phyloP scores from a whole-genome alignment of 2,113 vertebrate genomes.

The Paramormyrops kingsleyae region DNA sequence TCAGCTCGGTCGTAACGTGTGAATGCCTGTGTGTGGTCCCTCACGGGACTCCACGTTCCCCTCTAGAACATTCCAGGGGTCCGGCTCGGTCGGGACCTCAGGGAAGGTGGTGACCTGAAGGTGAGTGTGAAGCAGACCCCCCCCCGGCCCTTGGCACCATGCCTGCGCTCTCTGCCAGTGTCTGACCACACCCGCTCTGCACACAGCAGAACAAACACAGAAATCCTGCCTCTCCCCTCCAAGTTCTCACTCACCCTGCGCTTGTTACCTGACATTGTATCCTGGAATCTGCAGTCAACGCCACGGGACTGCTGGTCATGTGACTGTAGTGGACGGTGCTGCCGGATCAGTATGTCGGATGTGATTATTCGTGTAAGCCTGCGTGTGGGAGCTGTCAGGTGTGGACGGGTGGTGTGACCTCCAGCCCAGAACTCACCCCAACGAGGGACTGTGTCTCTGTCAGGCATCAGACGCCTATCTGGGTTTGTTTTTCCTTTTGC shows the following conservation, averaged over 20 bases:
- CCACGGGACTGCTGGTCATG: neutral
- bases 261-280: neutral
- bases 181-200: neutral
- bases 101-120: neutral
- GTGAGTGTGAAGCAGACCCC: neutral
- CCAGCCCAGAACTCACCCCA: neutral
- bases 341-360: neutral
- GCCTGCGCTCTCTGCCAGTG: neutral
- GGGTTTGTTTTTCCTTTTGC: neutral
- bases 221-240: neutral
- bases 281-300: neutral
- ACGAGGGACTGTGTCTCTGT: too few relatives aligned
- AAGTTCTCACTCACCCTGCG: neutral
- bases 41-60: too few relatives aligned
- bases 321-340: neutral
- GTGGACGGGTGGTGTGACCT: neutral
- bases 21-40: neutral
- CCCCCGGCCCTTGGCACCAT: neutral
- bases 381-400: neutral
- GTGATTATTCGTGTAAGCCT: neutral
- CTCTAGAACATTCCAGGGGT: neutral
- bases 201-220: slow-evolving; percentile 13
- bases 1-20: too few relatives aligned
- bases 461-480: neutral
- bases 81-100: too few relatives aligned